These are phyloP conservation scores for Melanotaenia trifasciata DNA, from an alignment of 2,797 vertebrate species.

Conservation along the genomic window DNA sequence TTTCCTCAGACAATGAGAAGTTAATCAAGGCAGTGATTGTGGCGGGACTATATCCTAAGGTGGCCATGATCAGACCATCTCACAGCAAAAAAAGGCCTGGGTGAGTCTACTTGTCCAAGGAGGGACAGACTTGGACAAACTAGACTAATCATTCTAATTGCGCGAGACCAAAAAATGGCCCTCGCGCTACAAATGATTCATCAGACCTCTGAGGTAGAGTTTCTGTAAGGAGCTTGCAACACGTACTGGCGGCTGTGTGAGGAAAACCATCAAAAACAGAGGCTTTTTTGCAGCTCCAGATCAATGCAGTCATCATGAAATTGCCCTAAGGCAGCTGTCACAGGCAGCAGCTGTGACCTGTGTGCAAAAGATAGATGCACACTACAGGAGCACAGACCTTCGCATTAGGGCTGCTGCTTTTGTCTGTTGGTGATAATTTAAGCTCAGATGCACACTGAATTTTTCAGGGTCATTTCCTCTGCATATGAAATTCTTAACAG, in stretches of 20 bases:
- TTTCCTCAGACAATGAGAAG: slow-evolving; percentile 92
- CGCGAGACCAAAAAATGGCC: slow-evolving; percentile 26
- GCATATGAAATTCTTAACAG: slow-evolving; percentile 32
- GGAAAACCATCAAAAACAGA: slow-evolving; percentile 42
- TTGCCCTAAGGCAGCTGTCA: slow-evolving; percentile 59
- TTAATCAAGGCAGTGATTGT: slow-evolving; percentile 98
- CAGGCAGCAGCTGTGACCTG: slow-evolving; percentile 39
- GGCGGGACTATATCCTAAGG: slow-evolving; percentile 97
- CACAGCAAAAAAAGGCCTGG: slow-evolving; percentile 92
- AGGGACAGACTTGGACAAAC: not conserved
- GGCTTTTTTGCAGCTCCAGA: slow-evolving; percentile 36
- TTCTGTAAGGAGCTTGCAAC: slow-evolving; percentile 26
- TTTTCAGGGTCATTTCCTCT: slow-evolving; percentile 23
- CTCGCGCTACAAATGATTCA: slow-evolving; percentile 22
- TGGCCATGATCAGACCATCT: slow-evolving; percentile 93
- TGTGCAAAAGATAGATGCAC: slow-evolving; percentile 33
- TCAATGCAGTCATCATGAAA: slow-evolving; percentile 56
- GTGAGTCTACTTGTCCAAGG: slow-evolving; percentile 81
- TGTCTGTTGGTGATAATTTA: slow-evolving; percentile 22
- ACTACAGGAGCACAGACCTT: slow-evolving; percentile 21
- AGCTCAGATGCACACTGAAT: slow-evolving; percentile 16
- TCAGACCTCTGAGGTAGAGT: slow-evolving; percentile 25
- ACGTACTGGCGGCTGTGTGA: slow-evolving; percentile 39
- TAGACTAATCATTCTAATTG: slow-evolving; percentile 26
- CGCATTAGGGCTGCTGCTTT: slow-evolving; percentile 35